These are phyloP conservation scores for Chaetura pelagica DNA, from an alignment of 2,113 vertebrate species.

Conservation along the genomic window DNA sequence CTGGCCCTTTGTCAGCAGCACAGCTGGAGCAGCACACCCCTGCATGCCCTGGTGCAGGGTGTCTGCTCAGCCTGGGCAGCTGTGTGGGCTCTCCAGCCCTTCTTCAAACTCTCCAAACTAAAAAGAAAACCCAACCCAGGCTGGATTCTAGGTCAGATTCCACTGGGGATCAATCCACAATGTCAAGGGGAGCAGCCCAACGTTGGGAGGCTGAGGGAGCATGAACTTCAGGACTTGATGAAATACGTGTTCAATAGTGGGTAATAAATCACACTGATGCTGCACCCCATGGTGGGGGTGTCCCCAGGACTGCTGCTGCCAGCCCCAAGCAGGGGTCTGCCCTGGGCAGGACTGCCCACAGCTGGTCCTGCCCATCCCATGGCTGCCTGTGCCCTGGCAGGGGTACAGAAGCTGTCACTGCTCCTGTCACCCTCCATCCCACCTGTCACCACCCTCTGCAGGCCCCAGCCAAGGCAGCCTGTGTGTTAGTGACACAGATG, in stretches of 20 bases:
- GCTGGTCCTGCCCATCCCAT: too few relatives aligned
- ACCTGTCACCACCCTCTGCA: rapidly evolving
- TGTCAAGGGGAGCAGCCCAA: too few relatives aligned
- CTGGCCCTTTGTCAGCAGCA: neutral
- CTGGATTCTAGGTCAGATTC: too few relatives aligned
- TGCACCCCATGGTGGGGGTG: too few relatives aligned
- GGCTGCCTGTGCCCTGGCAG: too few relatives aligned
- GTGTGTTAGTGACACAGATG: rapidly evolving
- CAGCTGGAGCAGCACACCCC: rapidly evolving
- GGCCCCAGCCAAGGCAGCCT: rapidly evolving
- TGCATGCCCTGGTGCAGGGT: rapidly evolving
- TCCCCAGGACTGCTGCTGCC: too few relatives aligned
- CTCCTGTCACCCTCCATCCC: rapidly evolving
- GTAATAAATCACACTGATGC: neutral
- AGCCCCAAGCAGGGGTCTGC: too few relatives aligned
- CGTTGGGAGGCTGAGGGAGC: neutral
- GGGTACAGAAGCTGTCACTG: rapidly evolving
- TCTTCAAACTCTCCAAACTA: neutral
- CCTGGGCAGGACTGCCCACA: too few relatives aligned
- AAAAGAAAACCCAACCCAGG: neutral
- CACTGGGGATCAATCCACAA: too few relatives aligned
- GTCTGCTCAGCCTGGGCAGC: neutral
- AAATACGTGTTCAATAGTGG: neutral
- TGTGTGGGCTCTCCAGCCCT: neutral
- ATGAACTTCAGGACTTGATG: neutral